phyloP scores from a whole-genome alignment of 2,888 invertebrate genomes.

The Linnaemya vulpina region DNA sequence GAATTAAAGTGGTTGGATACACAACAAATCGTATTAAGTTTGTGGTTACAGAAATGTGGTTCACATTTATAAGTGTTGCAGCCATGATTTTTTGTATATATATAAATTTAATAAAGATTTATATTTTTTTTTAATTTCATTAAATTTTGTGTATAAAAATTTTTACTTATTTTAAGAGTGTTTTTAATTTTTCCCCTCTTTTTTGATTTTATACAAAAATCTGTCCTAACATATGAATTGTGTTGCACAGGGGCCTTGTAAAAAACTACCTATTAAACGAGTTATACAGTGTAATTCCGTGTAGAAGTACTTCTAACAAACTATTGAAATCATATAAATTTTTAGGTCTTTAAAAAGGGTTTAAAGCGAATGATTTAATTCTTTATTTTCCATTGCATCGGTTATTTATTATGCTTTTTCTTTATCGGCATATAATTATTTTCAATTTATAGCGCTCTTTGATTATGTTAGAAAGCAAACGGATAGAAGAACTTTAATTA shows the following conservation, averaged over 20 bases:
- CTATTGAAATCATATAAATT: background rate
- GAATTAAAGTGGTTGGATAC: background rate
- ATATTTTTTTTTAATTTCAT: too few species aligned
- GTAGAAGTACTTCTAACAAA: background rate
- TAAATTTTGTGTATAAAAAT: too few species aligned
- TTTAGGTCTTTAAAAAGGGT: background rate
- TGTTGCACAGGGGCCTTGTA: too few species aligned
- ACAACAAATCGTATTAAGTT: slow-evolving; percentile 8
- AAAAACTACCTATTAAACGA: too few species aligned
- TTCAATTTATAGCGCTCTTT: background rate
- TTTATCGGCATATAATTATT: slow-evolving; percentile 1
- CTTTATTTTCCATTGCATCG: background rate
- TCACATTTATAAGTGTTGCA: background rate
- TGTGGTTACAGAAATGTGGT: background rate
- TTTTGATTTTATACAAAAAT: too few species aligned
- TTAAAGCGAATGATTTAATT: background rate
- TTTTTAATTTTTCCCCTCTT: too few species aligned
- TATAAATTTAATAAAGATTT: too few species aligned
- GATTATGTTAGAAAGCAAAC: background rate
- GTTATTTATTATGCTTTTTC: background rate
- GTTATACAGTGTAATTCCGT: background rate
- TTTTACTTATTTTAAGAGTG: too few species aligned
- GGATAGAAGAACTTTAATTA: slow-evolving; percentile 12
- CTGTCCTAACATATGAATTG: too few species aligned
- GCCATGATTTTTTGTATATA: background rate